These are phyloP conservation scores for Anagyrus pseudococci DNA, from an alignment of 2,888 invertebrate genomes.

Conservation along the genomic window DNA sequence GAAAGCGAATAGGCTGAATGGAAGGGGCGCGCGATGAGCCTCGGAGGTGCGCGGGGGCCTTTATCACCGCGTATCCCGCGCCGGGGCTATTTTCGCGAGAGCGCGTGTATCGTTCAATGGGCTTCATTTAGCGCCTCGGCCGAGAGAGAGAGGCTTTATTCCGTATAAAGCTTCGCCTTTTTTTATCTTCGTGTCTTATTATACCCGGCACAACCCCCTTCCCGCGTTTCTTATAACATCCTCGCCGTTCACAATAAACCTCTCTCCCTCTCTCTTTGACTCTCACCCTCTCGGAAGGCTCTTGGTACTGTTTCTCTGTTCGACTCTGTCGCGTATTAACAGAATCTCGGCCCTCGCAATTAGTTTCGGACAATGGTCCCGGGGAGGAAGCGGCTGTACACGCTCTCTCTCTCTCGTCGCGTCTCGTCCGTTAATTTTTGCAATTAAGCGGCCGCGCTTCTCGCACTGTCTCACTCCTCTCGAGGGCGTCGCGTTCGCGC, in stretches of 20 bases:
- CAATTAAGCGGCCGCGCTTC: conserved; percentile 48
- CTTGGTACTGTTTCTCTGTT: no score
- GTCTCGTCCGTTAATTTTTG: conserved; percentile 50
- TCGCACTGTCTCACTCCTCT: conserved; percentile 7
- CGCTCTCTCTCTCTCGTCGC: conserved; percentile 16
- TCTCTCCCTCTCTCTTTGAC: no score
- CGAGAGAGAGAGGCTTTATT: no score
- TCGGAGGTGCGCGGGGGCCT: conserved; percentile 55
- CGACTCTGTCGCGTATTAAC: background rate
- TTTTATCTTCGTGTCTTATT: no score
- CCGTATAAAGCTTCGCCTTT: no score
- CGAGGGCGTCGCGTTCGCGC: background rate
- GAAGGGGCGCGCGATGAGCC: conserved; percentile 25
- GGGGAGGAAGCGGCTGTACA: conserved; percentile 28
- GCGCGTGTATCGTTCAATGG: conserved; percentile 56
- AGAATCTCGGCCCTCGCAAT: conserved; percentile 44
- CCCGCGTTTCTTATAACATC: no score
- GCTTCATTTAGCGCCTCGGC: conserved; percentile 56
- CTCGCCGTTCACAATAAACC: no score
- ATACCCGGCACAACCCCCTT: no score
- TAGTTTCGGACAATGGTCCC: conserved; percentile 56
- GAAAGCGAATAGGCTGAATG: conserved; percentile 60
- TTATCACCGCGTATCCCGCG: conserved; percentile 44
- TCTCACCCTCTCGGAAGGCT: no score
- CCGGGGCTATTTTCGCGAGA: no score